Base-by-base conservation (phyloP, 2,888 invertebrate species). In the Melinaea marsaeus region DNA sequence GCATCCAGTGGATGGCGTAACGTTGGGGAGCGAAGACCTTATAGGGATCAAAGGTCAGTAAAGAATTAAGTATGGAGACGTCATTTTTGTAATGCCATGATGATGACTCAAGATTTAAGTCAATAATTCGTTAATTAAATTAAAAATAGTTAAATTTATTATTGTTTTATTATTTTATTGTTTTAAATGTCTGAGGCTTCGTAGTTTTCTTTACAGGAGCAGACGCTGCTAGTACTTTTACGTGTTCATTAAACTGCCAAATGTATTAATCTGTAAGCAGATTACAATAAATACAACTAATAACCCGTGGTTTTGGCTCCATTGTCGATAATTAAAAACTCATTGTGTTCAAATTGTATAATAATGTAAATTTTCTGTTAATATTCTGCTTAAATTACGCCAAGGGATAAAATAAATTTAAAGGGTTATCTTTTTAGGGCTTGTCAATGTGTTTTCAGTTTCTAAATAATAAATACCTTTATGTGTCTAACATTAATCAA, bases 21-120 rank as follows among this genome's bases (percentile, higher is more conserved):
- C 57, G 88, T 88, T 0, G 86, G 87, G 0, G 88, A 86, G 57
- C 75, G 88, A 51, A 75, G 89, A 62, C 88, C 89, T 13, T 90
- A 90, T 66, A 82, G 90, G 62, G 91, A 91, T 72, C 86, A 90
- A 73, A 90, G 86, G 85, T 88, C 63, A 68, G 11, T 54, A 54
- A 55, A 46, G 32, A 9, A 45, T 22, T 7, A 55, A 47, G 7
- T 45, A 45, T 42, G 33, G 13, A 59, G 22, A 59, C 0, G 11
- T 33, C 34, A 2, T 47, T 13, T 3, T 42, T 57, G 7, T 13
- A n/a, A 5, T 59, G n/a, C 22, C 22, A 22, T 22, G 22, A 22
- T 22, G 22, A 22, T 22, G 22, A 22, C 22, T 22, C 1, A 22
- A 22, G 22, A 22, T 22, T 22, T 22, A 22, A 22, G 22, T 22